Percentiles rank a stretch among this genome's conserved stretches.
These are phyloP conservation scores for Harpegnathos saltator DNA, from an alignment of 1,140 invertebrate genomes.

Conservation along the genomic window DNA sequence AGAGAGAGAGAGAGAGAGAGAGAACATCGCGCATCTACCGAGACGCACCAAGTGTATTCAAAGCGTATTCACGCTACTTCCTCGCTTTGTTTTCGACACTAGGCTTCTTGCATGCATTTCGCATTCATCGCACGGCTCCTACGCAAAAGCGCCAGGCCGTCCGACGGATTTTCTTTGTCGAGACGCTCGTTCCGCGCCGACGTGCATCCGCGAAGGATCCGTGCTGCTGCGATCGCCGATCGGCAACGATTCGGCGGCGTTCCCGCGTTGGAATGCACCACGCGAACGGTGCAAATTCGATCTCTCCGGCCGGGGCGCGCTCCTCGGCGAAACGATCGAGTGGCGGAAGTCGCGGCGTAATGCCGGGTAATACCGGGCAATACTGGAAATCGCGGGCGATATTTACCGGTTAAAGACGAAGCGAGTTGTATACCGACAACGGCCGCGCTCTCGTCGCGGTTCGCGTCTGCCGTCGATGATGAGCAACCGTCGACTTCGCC, in stretches of 20 bases:
- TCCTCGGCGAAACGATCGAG: not conserved
- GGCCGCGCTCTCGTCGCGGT: not conserved
- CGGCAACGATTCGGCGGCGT: slow-evolving; percentile 3
- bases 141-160: slow-evolving; percentile 26
- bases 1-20: too few relatives aligned
- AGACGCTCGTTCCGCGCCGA: not conserved
- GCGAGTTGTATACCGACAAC: not conserved
- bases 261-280: not conserved
- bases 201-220: slow-evolving; percentile 6
- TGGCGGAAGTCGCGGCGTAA: not conserved
- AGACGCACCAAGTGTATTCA: slow-evolving; percentile 32
- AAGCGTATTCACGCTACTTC: slow-evolving; percentile 50
- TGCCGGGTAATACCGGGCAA: not conserved
- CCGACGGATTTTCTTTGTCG: slow-evolving; percentile 20
- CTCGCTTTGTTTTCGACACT: slow-evolving; percentile 56
- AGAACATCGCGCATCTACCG: too few relatives aligned
- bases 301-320: not conserved
- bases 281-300: slow-evolving; percentile 21
- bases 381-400: not conserved
- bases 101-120: slow-evolving; percentile 23
- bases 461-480: not conserved
- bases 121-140: slow-evolving; percentile 28
- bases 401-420: not conserved
- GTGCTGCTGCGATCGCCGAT: not conserved
- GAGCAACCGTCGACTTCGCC: not conserved